Conservation (phyloP, 1,140 invertebrate genomes). For the Euschistus heros region DNA sequence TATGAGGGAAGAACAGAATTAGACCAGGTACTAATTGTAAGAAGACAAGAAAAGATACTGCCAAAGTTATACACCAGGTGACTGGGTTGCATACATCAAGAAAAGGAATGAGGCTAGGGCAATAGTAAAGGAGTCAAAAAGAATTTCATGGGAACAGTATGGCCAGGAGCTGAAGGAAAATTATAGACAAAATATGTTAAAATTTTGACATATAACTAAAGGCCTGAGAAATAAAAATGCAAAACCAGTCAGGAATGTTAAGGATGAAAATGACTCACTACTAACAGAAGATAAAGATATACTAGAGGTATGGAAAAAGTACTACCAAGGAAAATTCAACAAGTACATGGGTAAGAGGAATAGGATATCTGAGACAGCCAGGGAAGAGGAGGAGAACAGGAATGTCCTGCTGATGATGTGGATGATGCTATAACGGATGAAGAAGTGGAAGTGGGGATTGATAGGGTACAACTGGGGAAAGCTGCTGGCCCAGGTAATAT, state of each 20-base stretch:
- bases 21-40: no score
- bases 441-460: no score
- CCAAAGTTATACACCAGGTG: no score
- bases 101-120: neutral
- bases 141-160: neutral
- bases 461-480: no score
- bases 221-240: slow-evolving; percentile 1
- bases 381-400: neutral
- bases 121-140: neutral
- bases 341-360: neutral
- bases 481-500: no score
- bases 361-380: neutral
- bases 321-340: neutral
- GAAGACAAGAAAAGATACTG: neutral
- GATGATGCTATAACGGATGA: neutral
- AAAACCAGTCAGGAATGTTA: neutral
- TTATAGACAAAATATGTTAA: neutral
- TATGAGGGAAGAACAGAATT: no score
- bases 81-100: no score
- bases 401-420: neutral
- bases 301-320: neutral
- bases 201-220: neutral
- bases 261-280: neutral
- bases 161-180: neutral
- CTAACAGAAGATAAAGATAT: neutral